These are phyloP conservation scores for Alviniconcha strummeri DNA, from an alignment of 2,888 invertebrate species.

Conservation along the genomic window DNA sequence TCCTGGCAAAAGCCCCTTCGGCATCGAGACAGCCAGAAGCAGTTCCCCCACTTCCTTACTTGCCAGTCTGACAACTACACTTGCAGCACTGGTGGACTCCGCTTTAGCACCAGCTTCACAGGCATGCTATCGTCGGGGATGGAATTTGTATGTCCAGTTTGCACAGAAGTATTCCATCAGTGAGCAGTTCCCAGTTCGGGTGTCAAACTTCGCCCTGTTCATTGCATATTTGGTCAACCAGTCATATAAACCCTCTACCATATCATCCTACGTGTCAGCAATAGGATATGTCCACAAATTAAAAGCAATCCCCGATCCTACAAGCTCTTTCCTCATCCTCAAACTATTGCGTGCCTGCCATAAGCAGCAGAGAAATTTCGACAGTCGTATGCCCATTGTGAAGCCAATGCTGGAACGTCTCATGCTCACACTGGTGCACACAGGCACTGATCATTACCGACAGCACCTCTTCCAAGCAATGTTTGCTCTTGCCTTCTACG, in stretches of 20 bases:
- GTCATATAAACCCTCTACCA: not conserved
- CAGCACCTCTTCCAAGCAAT: not conserved
- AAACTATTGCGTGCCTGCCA: not conserved
- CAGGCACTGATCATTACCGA: not conserved
- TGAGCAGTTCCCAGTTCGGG: not conserved
- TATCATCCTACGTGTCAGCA: slow-evolving; percentile 6
- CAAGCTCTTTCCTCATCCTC: not conserved
- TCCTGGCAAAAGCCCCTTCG: not conserved
- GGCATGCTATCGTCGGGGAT: not conserved
- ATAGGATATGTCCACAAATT: not conserved
- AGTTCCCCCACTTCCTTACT: not conserved
- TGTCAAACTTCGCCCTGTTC: not conserved
- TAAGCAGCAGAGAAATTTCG: not conserved
- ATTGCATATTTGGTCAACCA: not conserved
- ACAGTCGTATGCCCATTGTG: not conserved
- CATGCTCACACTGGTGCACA: not conserved
- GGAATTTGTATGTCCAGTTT: not conserved
- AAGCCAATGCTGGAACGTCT: not conserved
- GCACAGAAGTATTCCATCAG: not conserved
- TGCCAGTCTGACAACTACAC: not conserved
- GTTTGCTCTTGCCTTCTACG: not conserved
- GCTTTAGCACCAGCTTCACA: not conserved
- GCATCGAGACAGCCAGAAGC: not conserved
- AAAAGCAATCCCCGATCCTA: not conserved
- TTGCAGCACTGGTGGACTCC: not conserved